Conservation (phyloP, 2,113 vertebrate species). For the Triplophysa tibetana region DNA sequence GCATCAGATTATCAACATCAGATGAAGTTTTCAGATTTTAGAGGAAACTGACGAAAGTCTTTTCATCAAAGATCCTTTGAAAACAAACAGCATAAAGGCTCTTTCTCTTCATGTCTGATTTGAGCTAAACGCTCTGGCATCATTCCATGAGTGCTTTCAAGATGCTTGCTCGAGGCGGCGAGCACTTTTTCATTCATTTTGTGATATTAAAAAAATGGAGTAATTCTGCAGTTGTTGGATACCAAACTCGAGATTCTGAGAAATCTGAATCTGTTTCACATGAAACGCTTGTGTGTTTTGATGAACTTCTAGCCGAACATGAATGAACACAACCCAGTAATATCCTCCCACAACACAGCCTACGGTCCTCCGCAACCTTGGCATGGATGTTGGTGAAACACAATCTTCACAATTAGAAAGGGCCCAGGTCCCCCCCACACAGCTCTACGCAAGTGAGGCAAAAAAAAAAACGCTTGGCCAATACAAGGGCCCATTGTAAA, state of each 20-base stretch:
- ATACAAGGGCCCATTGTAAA: too few relatives aligned
- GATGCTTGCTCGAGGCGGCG: constrained; percentile 44
- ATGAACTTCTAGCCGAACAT: constrained; percentile 72
- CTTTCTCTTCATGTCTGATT: constrained; percentile 28
- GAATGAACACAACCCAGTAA: constrained; percentile 73
- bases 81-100: constrained; percentile 11
- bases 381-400: constrained; percentile 59
- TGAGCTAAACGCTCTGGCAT: constrained; percentile 21
- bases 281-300: constrained; percentile 66
- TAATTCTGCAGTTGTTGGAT: too few relatives aligned
- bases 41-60: constrained; percentile 7
- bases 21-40: neutral
- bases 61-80: constrained; percentile 15
- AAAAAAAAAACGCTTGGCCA: too few relatives aligned
- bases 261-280: constrained; percentile 70
- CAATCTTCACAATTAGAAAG: constrained; percentile 25
- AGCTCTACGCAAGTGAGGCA: too few relatives aligned
- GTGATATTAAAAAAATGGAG: too few relatives aligned
- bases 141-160: constrained; percentile 43
- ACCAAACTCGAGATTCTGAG: neutral
- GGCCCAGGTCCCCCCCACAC: neutral
- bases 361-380: constrained; percentile 72
- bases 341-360: constrained; percentile 78
- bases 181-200: too few relatives aligned
- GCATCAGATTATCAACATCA: neutral